A percentile compares a stretch with the other conserved stretches of the same genome.
These are phyloP conservation scores for Thunnus thynnus DNA, from an alignment of 2,113 vertebrate genomes.

Conservation along the genomic window DNA sequence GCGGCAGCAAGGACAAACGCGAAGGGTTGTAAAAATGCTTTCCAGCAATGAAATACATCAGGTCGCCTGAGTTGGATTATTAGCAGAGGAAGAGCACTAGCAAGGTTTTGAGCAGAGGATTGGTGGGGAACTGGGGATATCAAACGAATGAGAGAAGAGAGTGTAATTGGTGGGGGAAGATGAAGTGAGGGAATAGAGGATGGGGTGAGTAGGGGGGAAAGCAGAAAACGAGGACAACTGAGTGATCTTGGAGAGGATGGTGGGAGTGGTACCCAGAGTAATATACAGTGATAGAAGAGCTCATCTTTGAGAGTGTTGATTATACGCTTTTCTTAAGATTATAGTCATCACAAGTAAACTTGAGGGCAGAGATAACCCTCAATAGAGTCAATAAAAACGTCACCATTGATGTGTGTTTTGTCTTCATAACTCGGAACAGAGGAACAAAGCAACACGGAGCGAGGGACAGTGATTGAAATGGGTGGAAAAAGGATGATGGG, in stretches of 20 bases:
- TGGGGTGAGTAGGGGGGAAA: background rate
- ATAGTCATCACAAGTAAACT: slow-evolving; percentile 15
- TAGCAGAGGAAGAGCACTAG: slow-evolving; percentile 18
- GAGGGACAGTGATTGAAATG: slow-evolving; percentile 4
- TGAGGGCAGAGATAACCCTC: background rate
- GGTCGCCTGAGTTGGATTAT: background rate
- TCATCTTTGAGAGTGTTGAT: slow-evolving; percentile 38
- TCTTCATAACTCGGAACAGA: background rate
- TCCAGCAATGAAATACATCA: slow-evolving; percentile 31
- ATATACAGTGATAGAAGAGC: background rate
- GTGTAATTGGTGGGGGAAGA: slow-evolving; percentile 8
- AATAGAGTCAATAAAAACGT: slow-evolving; percentile 21
- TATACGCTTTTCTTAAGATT: slow-evolving; percentile 34
- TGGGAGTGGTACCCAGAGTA: slow-evolving; percentile 16
- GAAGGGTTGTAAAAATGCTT: slow-evolving; percentile 31
- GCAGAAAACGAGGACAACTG: slow-evolving; percentile 32
- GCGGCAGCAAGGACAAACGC: background rate
- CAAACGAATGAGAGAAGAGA: background rate
- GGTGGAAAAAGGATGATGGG: slow-evolving; percentile 17
- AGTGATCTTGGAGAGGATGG: slow-evolving; percentile 25
- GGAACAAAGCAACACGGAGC: background rate
- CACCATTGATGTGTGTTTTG: background rate
- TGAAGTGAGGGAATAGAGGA: slow-evolving; percentile 17
- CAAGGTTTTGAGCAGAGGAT: slow-evolving; percentile 16
- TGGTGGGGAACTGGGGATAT: slow-evolving; percentile 5